phyloP scores from a whole-genome alignment of 2,888 invertebrate species.

The Caenorhabditis virilis region DNA sequence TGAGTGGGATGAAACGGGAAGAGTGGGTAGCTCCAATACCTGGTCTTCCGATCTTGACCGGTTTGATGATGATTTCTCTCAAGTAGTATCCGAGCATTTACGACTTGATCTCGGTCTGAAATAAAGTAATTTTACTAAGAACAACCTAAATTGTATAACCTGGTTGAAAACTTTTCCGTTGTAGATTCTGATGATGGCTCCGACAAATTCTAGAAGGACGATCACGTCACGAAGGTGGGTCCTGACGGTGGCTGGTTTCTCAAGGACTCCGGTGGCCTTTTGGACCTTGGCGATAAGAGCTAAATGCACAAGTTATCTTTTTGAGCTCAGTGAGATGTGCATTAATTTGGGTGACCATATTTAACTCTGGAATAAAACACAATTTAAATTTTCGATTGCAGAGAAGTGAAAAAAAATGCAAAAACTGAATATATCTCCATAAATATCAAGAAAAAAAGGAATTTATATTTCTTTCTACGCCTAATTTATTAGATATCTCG shows the following conservation, averaged over 20 bases:
- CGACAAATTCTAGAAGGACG: conserved; percentile 99
- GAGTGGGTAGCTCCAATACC: conserved; percentile 98
- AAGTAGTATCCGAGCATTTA: conserved; percentile 97
- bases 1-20: conserved; percentile 93
- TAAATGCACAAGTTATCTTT: conserved; percentile 89
- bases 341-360: conserved; percentile 55
- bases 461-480: too few relatives aligned
- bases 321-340: conserved; percentile 62
- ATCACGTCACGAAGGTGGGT: conserved; percentile 98
- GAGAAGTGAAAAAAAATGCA: too few relatives aligned
- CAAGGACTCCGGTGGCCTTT: conserved; percentile 86
- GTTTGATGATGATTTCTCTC: conserved; percentile 94
- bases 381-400: too few relatives aligned
- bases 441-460: too few relatives aligned
- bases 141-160: conserved; percentile 69
- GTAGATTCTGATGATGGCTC: conserved; percentile 87
- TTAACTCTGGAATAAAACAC: conserved; percentile 49
- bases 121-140: conserved; percentile 5
- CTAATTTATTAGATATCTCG: background rate
- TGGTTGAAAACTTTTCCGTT: conserved; percentile 84
- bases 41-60: conserved; percentile 93
- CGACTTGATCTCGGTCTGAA: conserved; percentile 75
- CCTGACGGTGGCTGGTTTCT: conserved; percentile 97
- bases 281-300: conserved; percentile 93
- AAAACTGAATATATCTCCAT: too few relatives aligned